Percentiles rank a stretch among this genome's conserved stretches.
Conservation (phyloP, 2,888 invertebrate genomes). For the Megaustenia siamemsis region DNA sequence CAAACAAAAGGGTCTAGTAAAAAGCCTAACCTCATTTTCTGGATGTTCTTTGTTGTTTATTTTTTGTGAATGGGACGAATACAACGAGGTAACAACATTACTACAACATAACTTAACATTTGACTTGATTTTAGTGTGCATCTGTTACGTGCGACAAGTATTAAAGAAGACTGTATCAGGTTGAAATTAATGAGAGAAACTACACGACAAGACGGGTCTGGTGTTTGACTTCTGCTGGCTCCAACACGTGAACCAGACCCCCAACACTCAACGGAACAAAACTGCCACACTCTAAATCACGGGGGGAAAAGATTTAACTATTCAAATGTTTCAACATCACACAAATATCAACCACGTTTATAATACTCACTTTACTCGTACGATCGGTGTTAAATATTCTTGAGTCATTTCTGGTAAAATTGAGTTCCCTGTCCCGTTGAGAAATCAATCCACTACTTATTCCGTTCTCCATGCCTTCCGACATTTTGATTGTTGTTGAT, state of each 20-base stretch:
- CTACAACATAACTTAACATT: too few relatives aligned
- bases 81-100: too few relatives aligned
- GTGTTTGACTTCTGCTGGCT: not conserved
- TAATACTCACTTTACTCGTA: conserved; percentile 47
- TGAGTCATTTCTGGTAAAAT: conserved; percentile 44
- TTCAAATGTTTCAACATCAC: not conserved
- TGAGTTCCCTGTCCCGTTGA: conserved; percentile 46
- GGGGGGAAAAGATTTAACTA: not conserved
- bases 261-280: conserved; percentile 23
- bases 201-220: too few relatives aligned
- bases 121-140: too few relatives aligned
- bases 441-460: conserved; percentile 51
- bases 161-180: too few relatives aligned
- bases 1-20: too few relatives aligned
- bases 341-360: not conserved
- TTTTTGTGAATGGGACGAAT: too few relatives aligned
- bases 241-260: conserved; percentile 7
- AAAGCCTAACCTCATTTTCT: too few relatives aligned
- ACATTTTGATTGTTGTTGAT: conserved; percentile 53
- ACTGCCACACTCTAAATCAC: not conserved
- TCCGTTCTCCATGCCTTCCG: conserved; percentile 52
- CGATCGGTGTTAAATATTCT: conserved; percentile 51
- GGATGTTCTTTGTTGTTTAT: too few relatives aligned
- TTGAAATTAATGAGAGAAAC: too few relatives aligned
- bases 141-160: too few relatives aligned